These are phyloP conservation scores for Coelopa pilipes DNA, from an alignment of 2,888 invertebrate species.

Conservation along the genomic window DNA sequence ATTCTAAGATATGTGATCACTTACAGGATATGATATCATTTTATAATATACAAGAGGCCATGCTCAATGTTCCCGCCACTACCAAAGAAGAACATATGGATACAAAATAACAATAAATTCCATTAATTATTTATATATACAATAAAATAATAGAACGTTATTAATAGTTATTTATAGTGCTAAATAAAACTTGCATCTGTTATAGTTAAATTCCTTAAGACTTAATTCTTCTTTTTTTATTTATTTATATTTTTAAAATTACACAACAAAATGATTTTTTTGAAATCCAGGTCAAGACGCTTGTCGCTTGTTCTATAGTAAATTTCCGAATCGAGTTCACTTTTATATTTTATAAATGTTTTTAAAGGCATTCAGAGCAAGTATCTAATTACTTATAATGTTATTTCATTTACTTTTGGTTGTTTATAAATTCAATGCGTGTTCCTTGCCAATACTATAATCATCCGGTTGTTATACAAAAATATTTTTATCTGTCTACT, in stretches of 20 bases:
- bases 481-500: not conserved
- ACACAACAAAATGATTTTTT: constrained; percentile 41
- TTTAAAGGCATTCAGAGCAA: constrained; percentile 10
- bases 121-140: too few relatives aligned
- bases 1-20: not conserved
- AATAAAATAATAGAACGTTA: not conserved
- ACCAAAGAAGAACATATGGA: too few relatives aligned
- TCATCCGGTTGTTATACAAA: constrained; percentile 1
- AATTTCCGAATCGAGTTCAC: not conserved
- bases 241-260: constrained; percentile 16
- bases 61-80: constrained; percentile 44
- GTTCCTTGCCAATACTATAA: not conserved
- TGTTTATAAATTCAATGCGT: constrained; percentile 5
- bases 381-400: not conserved
- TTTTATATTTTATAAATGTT: not conserved
- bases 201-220: constrained; percentile 26
- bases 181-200: constrained; percentile 25
- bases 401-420: not conserved
- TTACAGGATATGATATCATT: constrained; percentile 54
- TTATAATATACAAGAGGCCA: constrained; percentile 54
- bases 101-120: too few relatives aligned
- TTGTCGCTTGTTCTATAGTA: not conserved
- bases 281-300: not conserved
- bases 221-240: constrained; percentile 32
- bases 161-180: constrained; percentile 28